Evolutionary conservation across 37 sponge, comb jelly and placozoan species (phyloP), one percentile per base, ranked within the genome.

Genomic region (Beroe ovata): DNA sequence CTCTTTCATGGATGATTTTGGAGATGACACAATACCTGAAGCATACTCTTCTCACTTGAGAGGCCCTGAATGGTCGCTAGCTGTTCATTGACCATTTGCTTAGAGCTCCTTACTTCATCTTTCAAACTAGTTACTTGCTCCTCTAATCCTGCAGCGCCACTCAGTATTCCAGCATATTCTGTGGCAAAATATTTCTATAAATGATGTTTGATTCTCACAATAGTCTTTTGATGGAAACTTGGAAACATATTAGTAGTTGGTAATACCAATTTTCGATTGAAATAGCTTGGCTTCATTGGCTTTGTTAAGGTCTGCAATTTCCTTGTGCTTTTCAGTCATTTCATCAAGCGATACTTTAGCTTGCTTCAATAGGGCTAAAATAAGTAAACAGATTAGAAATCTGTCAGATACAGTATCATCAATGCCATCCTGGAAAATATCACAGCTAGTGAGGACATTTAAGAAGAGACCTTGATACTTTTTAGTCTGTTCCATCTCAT

Each of bases 291-390:
- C 84, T 40, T 77, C 84, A 36, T 77, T 77, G 16, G 23, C 26
- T 77, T 77, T 77, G 47, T 77, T 77, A 1, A 77, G 47, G 23
- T 77, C 84, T 36, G 84, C 84, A 26, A 77, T 39, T 42, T 77
- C 84, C 28, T 29, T 37, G 28, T 77, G 84, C 33, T 42, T 77
- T 23, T 42, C 36, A n/a, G 42, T n/a, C 84, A 77, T 39, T 23
- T 77, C 84, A 3, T 39, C 84, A 21, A 77, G 38, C 20, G 36
- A 33, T 19, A 35, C 42, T 42, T 42, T 42, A 29, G 26, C n/a
- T 36, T 77, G 35, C 25, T 77, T 77, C 22, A 77, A 54, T 25
- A 66, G 30, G 36, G 34, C 69, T 66, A 37, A 66, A 30, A 32
- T 62, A 62, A n/a, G 11, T 47, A n/a, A n/a, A n/a, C n/a, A n/a